phyloP scores from a whole-genome alignment of 2,797 vertebrate species.

The Darevskia mixta region DNA sequence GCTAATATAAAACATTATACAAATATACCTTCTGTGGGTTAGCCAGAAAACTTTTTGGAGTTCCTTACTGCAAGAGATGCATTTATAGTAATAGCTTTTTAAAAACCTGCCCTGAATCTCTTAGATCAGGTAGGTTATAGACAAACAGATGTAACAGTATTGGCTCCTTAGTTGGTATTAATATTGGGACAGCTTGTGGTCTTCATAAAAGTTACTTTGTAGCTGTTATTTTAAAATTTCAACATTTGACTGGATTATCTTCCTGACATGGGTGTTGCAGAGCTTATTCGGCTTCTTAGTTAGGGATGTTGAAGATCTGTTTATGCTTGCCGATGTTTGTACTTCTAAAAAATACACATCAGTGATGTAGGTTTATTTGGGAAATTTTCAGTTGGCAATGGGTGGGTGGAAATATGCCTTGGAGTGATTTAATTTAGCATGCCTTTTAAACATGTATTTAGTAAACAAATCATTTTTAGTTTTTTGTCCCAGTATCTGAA shows the following conservation, averaged over 20 bases:
- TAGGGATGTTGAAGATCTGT: conserved; percentile 38
- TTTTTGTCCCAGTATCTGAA: too few relatives aligned
- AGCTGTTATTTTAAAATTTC: not conserved
- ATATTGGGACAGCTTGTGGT: not conserved
- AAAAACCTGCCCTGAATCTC: not conserved
- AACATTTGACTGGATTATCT: not conserved
- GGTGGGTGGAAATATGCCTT: too few relatives aligned
- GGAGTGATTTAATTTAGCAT: too few relatives aligned
- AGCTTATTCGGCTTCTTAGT: not conserved
- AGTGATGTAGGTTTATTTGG: not conserved
- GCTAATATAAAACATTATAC: not conserved
- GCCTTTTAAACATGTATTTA: too few relatives aligned
- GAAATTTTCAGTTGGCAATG: too few relatives aligned
- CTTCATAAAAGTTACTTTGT: not conserved
- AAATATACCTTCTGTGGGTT: not conserved
- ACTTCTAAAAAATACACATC: conserved; percentile 36
- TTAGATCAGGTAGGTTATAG: not conserved
- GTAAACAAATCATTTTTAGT: too few relatives aligned
- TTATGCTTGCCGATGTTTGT: conserved; percentile 24
- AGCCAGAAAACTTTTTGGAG: not conserved
- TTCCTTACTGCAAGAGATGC: not conserved
- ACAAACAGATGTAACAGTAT: not conserved
- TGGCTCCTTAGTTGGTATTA: not conserved
- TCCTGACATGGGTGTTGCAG: not conserved
- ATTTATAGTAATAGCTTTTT: not conserved